phyloP scores from a whole-genome alignment of 2,113 vertebrate genomes.

The Mionectes macconnelli region DNA sequence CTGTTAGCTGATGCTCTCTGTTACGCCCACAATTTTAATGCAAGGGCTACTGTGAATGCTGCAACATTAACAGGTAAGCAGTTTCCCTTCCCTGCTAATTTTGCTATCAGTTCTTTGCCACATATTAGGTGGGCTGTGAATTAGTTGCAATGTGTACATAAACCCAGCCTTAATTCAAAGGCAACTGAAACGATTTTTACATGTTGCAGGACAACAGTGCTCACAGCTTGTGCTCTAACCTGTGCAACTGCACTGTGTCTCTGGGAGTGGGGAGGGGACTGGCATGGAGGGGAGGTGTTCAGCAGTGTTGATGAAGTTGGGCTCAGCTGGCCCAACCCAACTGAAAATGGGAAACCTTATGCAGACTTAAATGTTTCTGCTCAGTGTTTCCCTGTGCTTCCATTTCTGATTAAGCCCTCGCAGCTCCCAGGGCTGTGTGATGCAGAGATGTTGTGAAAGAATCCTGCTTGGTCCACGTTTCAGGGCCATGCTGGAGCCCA shows the following conservation, averaged over 20 bases:
- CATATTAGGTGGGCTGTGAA: background rate
- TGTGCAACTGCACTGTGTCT: fast-evolving
- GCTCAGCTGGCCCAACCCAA: background rate
- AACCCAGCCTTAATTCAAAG: background rate
- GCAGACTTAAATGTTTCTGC: fast-evolving
- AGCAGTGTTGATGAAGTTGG: background rate
- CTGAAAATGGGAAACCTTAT: background rate
- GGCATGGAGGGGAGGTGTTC: fast-evolving
- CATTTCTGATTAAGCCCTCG: background rate
- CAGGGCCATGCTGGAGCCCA: background rate
- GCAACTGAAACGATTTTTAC: background rate
- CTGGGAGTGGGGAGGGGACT: background rate
- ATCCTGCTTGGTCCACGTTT: background rate
- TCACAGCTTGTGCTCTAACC: background rate
- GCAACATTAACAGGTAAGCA: constrained; percentile 92
- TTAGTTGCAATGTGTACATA: background rate
- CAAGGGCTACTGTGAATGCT: constrained; percentile 87
- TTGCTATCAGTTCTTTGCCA: background rate
- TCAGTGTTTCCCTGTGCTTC: background rate
- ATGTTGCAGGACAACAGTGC: background rate
- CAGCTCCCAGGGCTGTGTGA: background rate
- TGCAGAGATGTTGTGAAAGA: background rate
- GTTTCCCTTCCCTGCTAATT: background rate
- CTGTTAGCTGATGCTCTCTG: constrained; percentile 92
- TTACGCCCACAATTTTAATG: constrained; percentile 89